Percentiles rank a stretch among this genome's conserved stretches.
These are phyloP conservation scores for Zosterops pallidus DNA, from an alignment of 2,113 vertebrate species.

Conservation along the genomic window DNA sequence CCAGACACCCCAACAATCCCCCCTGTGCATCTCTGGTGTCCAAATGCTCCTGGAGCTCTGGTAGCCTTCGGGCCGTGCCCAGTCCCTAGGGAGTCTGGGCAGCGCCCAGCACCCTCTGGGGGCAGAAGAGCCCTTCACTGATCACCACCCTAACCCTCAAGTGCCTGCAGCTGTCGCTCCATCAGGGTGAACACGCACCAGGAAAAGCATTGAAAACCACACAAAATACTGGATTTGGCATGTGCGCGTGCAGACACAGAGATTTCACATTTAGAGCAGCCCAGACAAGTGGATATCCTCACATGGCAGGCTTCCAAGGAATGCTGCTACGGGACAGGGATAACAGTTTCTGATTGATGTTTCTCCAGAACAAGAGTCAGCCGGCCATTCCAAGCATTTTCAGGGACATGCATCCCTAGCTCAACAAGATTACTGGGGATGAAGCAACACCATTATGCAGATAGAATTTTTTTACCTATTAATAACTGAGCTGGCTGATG, in stretches of 20 bases:
- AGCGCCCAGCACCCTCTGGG: background rate
- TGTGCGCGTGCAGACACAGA: background rate
- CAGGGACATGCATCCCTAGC: background rate
- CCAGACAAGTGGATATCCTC: background rate
- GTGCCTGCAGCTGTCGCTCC: background rate
- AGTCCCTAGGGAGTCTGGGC: background rate
- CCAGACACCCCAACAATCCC: accelerated
- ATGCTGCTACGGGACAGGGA: background rate
- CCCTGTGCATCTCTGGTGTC: background rate
- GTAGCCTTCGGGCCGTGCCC: background rate
- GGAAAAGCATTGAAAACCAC: background rate
- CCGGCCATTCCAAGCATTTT: background rate
- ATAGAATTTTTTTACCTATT: background rate
- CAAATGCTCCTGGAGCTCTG: background rate
- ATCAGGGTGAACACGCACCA: background rate
- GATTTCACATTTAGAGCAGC: background rate
- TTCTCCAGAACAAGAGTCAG: background rate
- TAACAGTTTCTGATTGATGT: background rate
- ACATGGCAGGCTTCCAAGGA: background rate
- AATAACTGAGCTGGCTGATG: background rate
- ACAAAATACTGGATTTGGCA: background rate
- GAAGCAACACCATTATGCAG: background rate
- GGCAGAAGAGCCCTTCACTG: background rate
- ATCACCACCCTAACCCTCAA: accelerated
- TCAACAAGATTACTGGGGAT: background rate